phyloP scores from a whole-genome alignment of 1,140 invertebrate genomes.

The Ephestia elutella region DNA sequence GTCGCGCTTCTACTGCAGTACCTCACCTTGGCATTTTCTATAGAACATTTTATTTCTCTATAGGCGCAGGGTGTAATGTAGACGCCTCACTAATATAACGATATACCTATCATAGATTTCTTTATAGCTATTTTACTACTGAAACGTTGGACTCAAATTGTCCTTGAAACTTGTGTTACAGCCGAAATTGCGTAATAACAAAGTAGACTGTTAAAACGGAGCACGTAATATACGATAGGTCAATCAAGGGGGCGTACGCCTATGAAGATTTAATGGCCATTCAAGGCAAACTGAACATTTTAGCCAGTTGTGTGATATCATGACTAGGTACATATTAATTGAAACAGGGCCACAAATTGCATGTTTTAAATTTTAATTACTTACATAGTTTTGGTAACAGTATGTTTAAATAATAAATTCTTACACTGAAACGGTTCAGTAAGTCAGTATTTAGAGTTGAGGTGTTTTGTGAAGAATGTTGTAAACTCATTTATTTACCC shows the following conservation, averaged over 20 bases:
- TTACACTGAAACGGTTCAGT: too few relatives aligned
- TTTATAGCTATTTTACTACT: background rate
- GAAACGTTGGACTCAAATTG: background rate
- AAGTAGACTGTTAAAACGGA: conserved; percentile 7
- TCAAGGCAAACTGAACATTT: conserved; percentile 5
- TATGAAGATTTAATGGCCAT: conserved; percentile 11
- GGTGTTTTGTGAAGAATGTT: too few relatives aligned
- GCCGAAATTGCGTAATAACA: conserved; percentile 8
- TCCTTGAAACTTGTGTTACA: background rate
- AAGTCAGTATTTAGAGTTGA: too few relatives aligned
- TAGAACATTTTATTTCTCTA: background rate
- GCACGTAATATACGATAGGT: conserved; percentile 9
- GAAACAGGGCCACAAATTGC: background rate
- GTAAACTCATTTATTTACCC: too few relatives aligned
- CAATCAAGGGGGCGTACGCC: conserved; percentile 8
- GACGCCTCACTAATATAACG: too few relatives aligned
- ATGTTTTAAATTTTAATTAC: too few relatives aligned
- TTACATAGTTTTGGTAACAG: too few relatives aligned
- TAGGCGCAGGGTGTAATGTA: background rate
- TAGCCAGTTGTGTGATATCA: background rate
- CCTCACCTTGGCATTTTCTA: conserved; percentile 58
- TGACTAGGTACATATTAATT: background rate
- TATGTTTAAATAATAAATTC: too few relatives aligned
- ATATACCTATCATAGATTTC: too few relatives aligned
- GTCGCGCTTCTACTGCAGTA: conserved; percentile 34